Conservation (phyloP, 2,113 vertebrate genomes). For the Coregonus clupeaformis region DNA sequence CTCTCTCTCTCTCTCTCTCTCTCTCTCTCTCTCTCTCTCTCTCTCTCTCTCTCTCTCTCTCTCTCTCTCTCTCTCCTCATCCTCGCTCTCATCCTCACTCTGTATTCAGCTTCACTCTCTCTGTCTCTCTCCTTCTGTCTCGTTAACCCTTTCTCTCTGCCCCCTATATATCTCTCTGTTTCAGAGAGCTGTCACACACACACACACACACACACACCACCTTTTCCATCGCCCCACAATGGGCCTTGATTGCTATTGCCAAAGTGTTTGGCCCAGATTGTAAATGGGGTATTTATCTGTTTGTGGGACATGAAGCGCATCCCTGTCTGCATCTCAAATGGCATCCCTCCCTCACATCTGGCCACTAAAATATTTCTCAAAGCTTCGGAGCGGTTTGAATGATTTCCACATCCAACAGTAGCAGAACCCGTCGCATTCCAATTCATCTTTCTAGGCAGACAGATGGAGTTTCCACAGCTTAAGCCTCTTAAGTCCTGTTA, state of each 20-base stretch:
- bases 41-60: too few relatives aligned
- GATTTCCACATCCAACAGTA: slow-evolving; percentile 3
- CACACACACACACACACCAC: not conserved
- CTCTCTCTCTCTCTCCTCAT: too few relatives aligned
- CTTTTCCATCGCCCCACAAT: slow-evolving; percentile 24
- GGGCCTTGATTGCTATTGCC: slow-evolving; percentile 11
- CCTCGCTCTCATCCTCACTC: too few relatives aligned
- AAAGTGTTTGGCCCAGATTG: slow-evolving; percentile 16
- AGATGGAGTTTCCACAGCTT: slow-evolving; percentile 14
- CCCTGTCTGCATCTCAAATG: too few relatives aligned
- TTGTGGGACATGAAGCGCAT: slow-evolving; percentile 7
- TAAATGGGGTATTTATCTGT: slow-evolving; percentile 26
- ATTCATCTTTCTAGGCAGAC: not conserved
- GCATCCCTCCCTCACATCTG: not conserved
- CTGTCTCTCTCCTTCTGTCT: too few relatives aligned
- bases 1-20: too few relatives aligned
- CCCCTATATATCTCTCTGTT: not conserved
- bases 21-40: too few relatives aligned
- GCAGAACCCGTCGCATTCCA: slow-evolving; percentile 3
- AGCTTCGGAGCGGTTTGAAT: not conserved
- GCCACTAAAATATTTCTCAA: not conserved
- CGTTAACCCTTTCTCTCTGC: too few relatives aligned
- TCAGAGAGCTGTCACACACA: not conserved
- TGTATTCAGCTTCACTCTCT: too few relatives aligned
- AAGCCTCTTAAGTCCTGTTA: slow-evolving; percentile 13